Conservation (phyloP, 2,888 invertebrate genomes). For the Lordiphosa fenestrarum region DNA sequence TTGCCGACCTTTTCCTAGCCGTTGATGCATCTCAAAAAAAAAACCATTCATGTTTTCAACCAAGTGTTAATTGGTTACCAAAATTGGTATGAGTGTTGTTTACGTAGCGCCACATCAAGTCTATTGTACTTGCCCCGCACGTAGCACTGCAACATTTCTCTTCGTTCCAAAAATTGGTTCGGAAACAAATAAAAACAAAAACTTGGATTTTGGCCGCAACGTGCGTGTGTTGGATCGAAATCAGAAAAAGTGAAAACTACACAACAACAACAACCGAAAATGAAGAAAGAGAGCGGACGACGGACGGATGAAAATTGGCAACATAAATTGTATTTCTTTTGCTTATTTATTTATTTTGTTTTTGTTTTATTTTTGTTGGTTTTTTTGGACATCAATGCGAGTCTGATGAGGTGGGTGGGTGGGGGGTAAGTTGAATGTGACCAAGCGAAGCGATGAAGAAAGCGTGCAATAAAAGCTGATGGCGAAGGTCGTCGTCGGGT, state of each 20-base stretch:
- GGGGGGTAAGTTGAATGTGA: conserved; percentile 50
- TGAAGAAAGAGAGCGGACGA: conserved; percentile 38
- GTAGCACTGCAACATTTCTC: no score
- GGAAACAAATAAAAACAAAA: conserved; percentile 31
- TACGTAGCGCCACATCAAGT: no score
- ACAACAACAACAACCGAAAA: conserved; percentile 12
- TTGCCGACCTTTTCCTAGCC: no score
- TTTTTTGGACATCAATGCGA: conserved; percentile 7
- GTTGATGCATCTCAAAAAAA: no score
- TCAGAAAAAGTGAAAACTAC: conserved; percentile 63
- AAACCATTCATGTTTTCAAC: no score
- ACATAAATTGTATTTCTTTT: conserved; percentile 30
- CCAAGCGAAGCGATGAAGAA: conserved; percentile 72
- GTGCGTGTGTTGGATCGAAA: conserved; percentile 46
- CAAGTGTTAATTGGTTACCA: no score
- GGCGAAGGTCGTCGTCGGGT: conserved; percentile 60
- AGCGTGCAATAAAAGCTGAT: conserved; percentile 59
- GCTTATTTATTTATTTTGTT: conserved; percentile 22
- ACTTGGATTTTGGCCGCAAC: conserved; percentile 46
- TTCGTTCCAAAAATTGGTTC: conserved; percentile 2
- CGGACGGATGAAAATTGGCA: conserved; percentile 50
- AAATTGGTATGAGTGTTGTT: no score
- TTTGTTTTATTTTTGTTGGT: no score
- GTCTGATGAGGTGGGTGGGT: conserved; percentile 2
- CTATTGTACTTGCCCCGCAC: no score